Conservation (phyloP, 2,888 invertebrate species). For the Netelia virgata region DNA sequence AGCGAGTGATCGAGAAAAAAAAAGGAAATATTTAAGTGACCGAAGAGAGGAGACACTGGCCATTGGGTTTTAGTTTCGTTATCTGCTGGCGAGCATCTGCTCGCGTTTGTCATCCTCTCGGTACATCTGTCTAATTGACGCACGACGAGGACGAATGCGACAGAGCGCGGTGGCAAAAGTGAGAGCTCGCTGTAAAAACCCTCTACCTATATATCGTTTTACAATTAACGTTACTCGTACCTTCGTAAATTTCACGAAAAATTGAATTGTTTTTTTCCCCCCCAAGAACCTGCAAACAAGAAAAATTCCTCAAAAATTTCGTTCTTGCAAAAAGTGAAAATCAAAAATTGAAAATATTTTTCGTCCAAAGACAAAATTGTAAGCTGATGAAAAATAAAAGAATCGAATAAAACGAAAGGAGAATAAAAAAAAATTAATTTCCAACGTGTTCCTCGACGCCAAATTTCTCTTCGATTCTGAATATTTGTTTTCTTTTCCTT, state of each 20-base stretch:
- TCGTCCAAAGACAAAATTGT: neutral
- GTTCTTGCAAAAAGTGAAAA: neutral
- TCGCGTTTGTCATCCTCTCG: slow-evolving; percentile 72
- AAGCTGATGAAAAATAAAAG: neutral
- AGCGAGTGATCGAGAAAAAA: neutral
- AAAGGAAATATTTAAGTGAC: neutral
- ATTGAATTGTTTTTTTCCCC: neutral
- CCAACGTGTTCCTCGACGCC: neutral
- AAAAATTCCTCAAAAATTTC: neutral
- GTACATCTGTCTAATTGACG: slow-evolving; percentile 76
- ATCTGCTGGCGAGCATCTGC: slow-evolving; percentile 71
- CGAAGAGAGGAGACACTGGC: slow-evolving; percentile 14
- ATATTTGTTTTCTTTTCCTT: neutral
- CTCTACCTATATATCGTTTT: slow-evolving; percentile 1
- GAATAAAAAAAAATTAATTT: neutral
- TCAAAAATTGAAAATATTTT: neutral
- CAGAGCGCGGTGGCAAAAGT: slow-evolving; percentile 21
- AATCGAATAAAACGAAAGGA: neutral
- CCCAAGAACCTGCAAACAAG: neutral
- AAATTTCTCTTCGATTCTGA: neutral
- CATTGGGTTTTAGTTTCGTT: slow-evolving; percentile 62
- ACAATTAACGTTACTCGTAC: too few species aligned
- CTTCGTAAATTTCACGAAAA: neutral
- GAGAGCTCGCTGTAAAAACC: slow-evolving; percentile 1
- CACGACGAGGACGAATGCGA: slow-evolving; percentile 53